A percentile compares a stretch with the other conserved stretches of the same genome.
Evolutionary conservation across 2,797 vertebrate genomes (phyloP).

Genomic region (Chaetophractus vellerosus): DNA sequence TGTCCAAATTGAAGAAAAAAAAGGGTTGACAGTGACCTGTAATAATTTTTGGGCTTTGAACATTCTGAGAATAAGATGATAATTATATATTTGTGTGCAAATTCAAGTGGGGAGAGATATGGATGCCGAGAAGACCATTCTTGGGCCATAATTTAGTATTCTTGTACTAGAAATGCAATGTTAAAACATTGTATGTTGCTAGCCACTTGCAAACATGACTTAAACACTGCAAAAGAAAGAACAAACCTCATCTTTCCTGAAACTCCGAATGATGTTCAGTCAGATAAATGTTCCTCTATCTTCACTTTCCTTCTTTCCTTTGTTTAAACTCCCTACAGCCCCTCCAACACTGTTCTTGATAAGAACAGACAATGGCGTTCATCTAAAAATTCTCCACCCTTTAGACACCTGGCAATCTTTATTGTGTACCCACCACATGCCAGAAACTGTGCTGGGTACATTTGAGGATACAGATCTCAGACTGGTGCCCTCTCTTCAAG

Average conservation of each 20-base stretch:
- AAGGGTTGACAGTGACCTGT: background rate
- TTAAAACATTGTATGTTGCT: background rate
- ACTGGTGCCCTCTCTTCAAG: background rate
- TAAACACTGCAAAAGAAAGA: background rate
- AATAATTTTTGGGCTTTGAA: background rate
- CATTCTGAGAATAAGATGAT: constrained; percentile 60
- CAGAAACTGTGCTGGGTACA: background rate
- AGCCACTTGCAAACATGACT: background rate
- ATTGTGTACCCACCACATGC: background rate
- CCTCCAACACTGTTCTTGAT: background rate
- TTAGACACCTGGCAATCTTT: background rate
- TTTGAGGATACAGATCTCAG: background rate
- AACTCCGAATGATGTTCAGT: background rate
- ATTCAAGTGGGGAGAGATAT: background rate
- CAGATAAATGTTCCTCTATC: background rate
- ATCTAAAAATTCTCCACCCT: background rate
- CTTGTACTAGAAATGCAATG: background rate
- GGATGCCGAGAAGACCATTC: background rate
- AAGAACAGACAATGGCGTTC: background rate
- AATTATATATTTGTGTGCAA: background rate
- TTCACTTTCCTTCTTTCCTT: background rate
- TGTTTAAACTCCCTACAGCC: background rate
- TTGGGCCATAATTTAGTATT: background rate
- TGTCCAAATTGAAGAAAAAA: background rate
- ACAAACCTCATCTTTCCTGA: background rate